These are phyloP conservation scores for Odocoileus hemionus DNA, from an alignment of 2,113 vertebrate genomes.

Conservation along the genomic window DNA sequence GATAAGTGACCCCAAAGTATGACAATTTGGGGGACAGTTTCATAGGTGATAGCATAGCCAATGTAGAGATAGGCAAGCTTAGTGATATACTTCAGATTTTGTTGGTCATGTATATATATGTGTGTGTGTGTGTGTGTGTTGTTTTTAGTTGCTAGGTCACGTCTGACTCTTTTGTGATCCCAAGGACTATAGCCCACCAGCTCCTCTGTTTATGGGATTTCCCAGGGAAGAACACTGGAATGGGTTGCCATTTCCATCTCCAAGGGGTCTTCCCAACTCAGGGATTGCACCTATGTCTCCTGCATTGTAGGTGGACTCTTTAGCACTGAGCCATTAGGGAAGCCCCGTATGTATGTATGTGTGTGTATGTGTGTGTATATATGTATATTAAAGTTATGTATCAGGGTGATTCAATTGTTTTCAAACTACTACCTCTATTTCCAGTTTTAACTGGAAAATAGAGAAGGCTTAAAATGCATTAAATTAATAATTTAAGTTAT, in stretches of 20 bases:
- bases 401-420: background rate
- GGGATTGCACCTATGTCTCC: background rate
- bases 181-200: too few species aligned
- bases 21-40: background rate
- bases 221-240: background rate
- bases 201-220: too few species aligned
- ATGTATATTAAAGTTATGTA: background rate
- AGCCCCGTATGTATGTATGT: background rate
- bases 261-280: background rate
- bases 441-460: background rate
- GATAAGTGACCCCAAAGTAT: background rate
- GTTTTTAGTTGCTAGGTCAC: too few species aligned
- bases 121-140: too few species aligned
- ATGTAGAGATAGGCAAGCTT: background rate
- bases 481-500: background rate
- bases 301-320: background rate
- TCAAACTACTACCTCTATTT: background rate
- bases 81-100: background rate
- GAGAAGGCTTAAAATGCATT: background rate
- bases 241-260: background rate
- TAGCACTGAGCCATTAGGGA: background rate
- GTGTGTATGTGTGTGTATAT: accelerated
- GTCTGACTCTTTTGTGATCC: too few species aligned
- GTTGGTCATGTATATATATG: background rate
- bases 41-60: background rate